Conservation (phyloP, 2,797 vertebrate species). For the Fistularia commersonii region DNA sequence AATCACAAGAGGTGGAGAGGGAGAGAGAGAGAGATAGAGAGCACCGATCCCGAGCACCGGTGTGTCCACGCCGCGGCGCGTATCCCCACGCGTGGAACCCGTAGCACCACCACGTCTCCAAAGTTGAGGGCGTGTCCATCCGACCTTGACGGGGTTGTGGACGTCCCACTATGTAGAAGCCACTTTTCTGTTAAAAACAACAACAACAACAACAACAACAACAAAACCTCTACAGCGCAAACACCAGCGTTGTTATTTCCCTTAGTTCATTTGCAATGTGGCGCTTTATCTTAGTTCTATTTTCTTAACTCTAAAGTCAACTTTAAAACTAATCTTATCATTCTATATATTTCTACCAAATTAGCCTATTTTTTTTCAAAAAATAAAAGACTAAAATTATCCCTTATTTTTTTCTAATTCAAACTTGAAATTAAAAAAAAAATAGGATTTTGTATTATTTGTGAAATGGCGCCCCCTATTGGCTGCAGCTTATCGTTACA, state of each 20-base stretch:
- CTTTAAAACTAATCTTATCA: too few species aligned
- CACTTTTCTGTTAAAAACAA: background rate
- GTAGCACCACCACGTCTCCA: conserved; percentile 12
- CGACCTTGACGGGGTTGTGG: conserved; percentile 17
- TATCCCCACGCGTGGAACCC: background rate
- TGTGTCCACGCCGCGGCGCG: too few species aligned
- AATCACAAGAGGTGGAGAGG: background rate
- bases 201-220: background rate
- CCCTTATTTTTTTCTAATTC: too few species aligned
- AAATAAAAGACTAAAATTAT: background rate
- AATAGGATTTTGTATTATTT: conserved; percentile 1
- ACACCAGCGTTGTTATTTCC: too few species aligned
- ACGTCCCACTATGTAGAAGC: background rate
- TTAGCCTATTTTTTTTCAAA: too few species aligned
- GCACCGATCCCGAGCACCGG: too few species aligned
- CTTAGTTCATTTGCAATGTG: background rate
- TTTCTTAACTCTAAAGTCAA: too few species aligned
- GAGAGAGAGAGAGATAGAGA: too few species aligned
- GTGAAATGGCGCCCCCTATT: conserved; percentile 53
- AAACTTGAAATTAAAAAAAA: background rate
- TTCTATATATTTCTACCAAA: too few species aligned
- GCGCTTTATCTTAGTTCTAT: background rate
- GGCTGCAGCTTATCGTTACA: conserved; percentile 17
- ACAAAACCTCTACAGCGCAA: too few species aligned
- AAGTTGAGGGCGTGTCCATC: conserved; percentile 64